A percentile compares a stretch with the other conserved stretches of the same genome.
Conservation (phyloP, 2,113 vertebrate species). For the Dascyllus trimaculatus region DNA sequence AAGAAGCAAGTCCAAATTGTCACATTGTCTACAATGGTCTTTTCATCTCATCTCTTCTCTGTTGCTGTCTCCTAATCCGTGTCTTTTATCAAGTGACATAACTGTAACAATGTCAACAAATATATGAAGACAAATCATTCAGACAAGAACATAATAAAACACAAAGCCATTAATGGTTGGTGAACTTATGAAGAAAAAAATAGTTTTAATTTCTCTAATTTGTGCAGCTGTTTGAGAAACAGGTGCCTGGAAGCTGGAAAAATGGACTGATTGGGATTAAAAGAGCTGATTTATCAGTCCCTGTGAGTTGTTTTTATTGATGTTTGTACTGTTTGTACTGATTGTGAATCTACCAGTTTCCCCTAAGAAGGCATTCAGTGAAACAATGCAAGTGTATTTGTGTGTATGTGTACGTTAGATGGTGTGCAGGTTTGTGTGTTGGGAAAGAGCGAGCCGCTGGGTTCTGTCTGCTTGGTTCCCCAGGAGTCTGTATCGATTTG, state of each 20-base stretch:
- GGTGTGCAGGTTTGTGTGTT: constrained; percentile 1
- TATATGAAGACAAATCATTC: background rate
- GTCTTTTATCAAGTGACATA: background rate
- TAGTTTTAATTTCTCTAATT: background rate
- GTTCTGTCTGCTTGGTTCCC: constrained; percentile 40
- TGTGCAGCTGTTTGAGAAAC: background rate
- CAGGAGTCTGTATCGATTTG: constrained; percentile 52
- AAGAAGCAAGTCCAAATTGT: too few relatives aligned
- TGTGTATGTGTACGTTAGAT: constrained; percentile 7
- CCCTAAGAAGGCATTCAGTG: constrained; percentile 23
- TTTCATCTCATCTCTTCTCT: background rate
- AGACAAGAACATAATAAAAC: background rate
- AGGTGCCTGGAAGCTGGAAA: background rate
- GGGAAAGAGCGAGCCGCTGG: constrained; percentile 6
- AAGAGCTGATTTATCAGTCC: constrained; percentile 9
- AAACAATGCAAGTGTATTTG: constrained; percentile 6
- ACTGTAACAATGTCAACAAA: background rate
- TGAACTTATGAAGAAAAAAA: background rate
- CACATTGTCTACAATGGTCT: background rate
- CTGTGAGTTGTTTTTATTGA: background rate
- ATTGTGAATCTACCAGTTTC: constrained; percentile 20
- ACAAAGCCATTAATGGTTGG: background rate
- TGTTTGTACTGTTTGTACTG: background rate
- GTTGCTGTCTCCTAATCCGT: background rate
- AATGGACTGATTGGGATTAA: background rate